Conservation (phyloP, 1,140 invertebrate species). For the Zophobas atratus region DNA sequence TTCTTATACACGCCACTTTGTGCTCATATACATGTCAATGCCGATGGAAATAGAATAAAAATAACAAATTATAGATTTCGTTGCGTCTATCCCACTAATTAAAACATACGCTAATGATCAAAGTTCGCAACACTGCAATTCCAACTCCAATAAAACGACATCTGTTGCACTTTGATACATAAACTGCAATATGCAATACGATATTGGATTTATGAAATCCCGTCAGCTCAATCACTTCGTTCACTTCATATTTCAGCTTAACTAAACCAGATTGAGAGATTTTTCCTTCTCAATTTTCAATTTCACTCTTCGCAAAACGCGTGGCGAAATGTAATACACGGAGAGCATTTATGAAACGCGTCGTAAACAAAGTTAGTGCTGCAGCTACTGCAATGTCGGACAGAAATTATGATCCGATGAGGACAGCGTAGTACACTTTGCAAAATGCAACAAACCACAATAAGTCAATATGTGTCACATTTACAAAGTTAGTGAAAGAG, state of each 20-base stretch:
- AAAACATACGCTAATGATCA: conserved; percentile 11
- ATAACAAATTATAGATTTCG: conserved; percentile 1
- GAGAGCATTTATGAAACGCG: background rate
- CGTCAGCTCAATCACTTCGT: conserved; percentile 3
- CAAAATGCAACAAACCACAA: too few species aligned
- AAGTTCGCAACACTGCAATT: conserved; percentile 2
- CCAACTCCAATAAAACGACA: conserved; percentile 5
- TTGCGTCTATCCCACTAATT: conserved; percentile 30
- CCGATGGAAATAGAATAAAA: conserved; percentile 11
- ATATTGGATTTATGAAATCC: conserved; percentile 24
- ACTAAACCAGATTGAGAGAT: conserved; percentile 10
- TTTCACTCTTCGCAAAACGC: background rate
- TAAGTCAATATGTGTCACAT: too few species aligned
- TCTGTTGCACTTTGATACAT: background rate
- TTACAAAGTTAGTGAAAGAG: too few species aligned
- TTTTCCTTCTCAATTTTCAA: conserved; percentile 19
- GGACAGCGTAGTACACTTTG: too few species aligned
- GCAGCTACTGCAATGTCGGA: conserved; percentile 11
- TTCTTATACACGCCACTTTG: background rate
- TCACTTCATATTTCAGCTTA: background rate
- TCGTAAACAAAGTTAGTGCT: conserved; percentile 8
- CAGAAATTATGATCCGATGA: conserved; percentile 19
- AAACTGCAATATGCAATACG: conserved; percentile 15
- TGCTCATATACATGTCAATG: conserved; percentile 19
- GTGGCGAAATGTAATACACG: background rate